phyloP scores from a whole-genome alignment of 2,113 vertebrate species.

The Urocitellus parryii region DNA sequence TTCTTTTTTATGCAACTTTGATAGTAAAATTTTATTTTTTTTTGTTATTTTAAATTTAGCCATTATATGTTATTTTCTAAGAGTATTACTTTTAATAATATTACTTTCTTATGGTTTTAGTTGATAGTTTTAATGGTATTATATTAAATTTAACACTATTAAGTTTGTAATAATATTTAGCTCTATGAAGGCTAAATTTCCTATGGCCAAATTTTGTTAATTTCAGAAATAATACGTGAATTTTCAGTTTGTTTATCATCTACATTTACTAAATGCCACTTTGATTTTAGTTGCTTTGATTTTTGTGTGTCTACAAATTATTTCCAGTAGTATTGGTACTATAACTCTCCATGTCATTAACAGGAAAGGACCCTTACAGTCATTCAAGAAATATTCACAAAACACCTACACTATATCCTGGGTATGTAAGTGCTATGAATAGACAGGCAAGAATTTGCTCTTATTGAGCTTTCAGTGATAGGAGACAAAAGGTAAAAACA shows the following conservation, averaged over 20 bases:
- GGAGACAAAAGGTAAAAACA: background rate
- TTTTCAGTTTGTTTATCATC: background rate
- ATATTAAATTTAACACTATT: background rate
- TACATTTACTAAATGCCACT: background rate
- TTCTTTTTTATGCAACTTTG: background rate
- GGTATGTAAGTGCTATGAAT: background rate
- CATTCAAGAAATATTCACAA: background rate
- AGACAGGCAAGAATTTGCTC: background rate
- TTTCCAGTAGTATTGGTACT: background rate
- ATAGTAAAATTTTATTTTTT: background rate
- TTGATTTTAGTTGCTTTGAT: slow-evolving; percentile 26
- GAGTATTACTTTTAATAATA: background rate
- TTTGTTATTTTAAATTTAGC: background rate
- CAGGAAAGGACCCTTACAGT: background rate
- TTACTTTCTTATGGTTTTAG: background rate
- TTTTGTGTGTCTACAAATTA: background rate
- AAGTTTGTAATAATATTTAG: background rate
- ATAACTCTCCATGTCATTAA: background rate
- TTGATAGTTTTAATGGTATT: background rate
- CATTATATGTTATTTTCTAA: background rate
- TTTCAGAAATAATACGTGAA: background rate
- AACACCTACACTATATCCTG: background rate
- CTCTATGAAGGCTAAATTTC: background rate
- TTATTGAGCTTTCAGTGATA: background rate
- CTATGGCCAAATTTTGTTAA: slow-evolving; percentile 23